Evolutionary conservation across 2,113 vertebrate species (phyloP).

Genomic region (Cryptomyrus ogoouensis): DNA sequence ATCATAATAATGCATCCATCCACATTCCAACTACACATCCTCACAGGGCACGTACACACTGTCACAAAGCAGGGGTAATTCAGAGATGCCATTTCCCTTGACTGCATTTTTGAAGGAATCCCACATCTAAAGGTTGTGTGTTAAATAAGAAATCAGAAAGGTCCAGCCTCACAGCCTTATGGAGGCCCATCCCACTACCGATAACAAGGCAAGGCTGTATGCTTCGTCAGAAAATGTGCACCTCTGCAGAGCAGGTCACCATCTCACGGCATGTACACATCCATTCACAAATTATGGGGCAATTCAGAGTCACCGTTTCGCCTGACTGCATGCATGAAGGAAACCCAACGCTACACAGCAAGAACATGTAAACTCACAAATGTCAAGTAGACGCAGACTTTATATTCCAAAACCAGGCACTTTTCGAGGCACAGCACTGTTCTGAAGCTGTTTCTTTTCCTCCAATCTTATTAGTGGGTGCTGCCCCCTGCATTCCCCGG

Average conservation of each 20-base stretch:
- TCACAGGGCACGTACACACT: neutral
- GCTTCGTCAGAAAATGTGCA: neutral
- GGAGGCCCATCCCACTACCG: neutral
- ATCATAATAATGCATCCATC: neutral
- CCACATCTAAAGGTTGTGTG: neutral
- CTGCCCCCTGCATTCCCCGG: neutral
- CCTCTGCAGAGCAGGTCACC: neutral
- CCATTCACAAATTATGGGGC: neutral
- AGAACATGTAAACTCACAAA: neutral
- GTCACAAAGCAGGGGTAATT: neutral
- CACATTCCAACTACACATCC: neutral
- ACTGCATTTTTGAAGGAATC: neutral
- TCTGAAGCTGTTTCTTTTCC: neutral
- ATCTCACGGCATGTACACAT: neutral
- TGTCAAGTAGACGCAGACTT: neutral
- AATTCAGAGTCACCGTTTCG: neutral
- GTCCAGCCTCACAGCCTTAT: neutral
- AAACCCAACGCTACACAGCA: neutral
- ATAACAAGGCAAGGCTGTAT: neutral
- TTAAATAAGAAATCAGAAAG: neutral
- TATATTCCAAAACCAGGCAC: neutral
- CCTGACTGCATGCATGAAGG: neutral
- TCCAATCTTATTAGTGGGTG: neutral
- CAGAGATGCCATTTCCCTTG: neutral
- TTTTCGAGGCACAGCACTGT: neutral